Conservation (phyloP, 2,797 vertebrate species). For the Xiphorhynchus erythropygius region DNA sequence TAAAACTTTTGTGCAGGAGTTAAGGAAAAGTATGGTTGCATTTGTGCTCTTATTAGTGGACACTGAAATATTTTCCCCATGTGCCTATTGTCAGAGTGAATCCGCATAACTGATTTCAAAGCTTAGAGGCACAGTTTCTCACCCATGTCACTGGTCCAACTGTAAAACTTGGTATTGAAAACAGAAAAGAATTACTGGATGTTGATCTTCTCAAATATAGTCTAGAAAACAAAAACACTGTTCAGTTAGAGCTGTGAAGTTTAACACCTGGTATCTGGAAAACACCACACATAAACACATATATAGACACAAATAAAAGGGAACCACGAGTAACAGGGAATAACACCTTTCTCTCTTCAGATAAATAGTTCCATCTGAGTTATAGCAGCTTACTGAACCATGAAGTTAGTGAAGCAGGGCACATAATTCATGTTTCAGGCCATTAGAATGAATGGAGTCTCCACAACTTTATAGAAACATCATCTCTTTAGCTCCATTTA, state of each 20-base stretch:
- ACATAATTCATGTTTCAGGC: slow-evolving; percentile 36
- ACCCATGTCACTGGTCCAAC: background rate
- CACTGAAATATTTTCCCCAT: background rate
- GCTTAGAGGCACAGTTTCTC: background rate
- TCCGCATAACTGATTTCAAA: background rate
- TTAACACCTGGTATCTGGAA: background rate
- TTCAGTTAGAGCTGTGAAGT: background rate
- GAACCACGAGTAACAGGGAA: background rate
- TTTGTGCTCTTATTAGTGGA: background rate
- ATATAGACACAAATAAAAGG: background rate
- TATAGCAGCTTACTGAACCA: slow-evolving; percentile 14
- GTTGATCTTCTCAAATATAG: background rate
- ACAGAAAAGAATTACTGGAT: background rate
- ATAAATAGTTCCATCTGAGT: slow-evolving; percentile 20
- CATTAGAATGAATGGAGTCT: slow-evolving; percentile 39
- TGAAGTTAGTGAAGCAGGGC: slow-evolving; percentile 44
- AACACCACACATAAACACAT: background rate
- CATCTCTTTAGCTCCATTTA: slow-evolving; percentile 50
- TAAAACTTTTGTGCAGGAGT: background rate
- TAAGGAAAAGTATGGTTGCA: background rate
- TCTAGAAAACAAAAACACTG: background rate
- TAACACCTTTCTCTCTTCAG: background rate
- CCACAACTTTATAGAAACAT: slow-evolving; percentile 56
- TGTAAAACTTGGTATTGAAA: background rate
- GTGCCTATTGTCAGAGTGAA: background rate